Base-by-base conservation (phyloP, 2,113 vertebrate genomes). In the Motacilla tschutschensis region DNA sequence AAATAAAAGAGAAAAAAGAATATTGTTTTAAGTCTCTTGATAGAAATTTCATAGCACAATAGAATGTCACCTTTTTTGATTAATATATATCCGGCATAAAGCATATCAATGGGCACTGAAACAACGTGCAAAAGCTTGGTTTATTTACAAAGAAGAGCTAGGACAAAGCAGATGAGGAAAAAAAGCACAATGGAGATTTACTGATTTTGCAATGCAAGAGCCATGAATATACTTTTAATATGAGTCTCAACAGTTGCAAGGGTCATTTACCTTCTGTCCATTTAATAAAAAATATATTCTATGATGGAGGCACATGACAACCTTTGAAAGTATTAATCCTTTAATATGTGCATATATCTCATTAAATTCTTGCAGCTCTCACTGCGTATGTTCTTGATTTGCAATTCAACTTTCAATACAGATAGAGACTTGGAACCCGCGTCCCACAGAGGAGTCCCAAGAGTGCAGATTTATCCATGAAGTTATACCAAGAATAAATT, bases 401-500 rank as follows among this genome's bases (percentile, higher is more conserved):
- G 40, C 51, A 70, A 24, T 86, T 79, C 60, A 70, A 28, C 47
- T 94, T 84, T 90, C 78, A 46, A n/a, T 76, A 79, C 5, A 18
- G 71, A 35, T 82, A 57, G 47, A 84, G 44, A n/a, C 36, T 90
- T 79, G 41, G 50, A 94, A 86, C 18, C 36, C 86, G 40, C 16
- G 29, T 46, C 36, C 17, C 47, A 77, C 67, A 79, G 17, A 79
- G 63, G 59, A 88, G 22, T 76, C 83, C 71, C 78, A 59, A 35
- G 63, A 43, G 47, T 18, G 20, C 28, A 69, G 40, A 59, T 79
- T 79, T 90, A 76, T 70, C 74, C 31, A 6, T 29, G 36, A 66
- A 81, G 53, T 72, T 73, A 70, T n/a, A 85, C 70, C 33, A 79
- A 81, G 80, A 72, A 76, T 91, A 76, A 91, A 92, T 88, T 71